phyloP scores from a whole-genome alignment of 2,113 vertebrate genomes.

The Perccottus glenii region DNA sequence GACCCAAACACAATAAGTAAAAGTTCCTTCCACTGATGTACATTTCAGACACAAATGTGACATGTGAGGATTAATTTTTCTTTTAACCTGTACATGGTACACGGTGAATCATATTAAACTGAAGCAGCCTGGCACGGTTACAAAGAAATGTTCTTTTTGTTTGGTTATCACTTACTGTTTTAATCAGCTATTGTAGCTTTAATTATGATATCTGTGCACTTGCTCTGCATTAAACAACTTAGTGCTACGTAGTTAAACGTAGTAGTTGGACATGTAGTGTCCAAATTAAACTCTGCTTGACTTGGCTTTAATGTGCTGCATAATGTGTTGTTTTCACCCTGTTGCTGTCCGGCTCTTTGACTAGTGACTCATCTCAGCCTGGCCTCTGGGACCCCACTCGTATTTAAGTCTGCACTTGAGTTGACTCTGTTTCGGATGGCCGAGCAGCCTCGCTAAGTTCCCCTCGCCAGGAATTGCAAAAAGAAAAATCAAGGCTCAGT shows the following conservation, averaged over 20 bases:
- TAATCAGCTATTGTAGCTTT: too few relatives aligned
- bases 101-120: too few relatives aligned
- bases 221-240: background rate
- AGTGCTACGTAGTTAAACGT: too few relatives aligned
- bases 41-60: too few relatives aligned
- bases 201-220: background rate
- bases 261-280: too few relatives aligned
- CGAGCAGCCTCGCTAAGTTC: slow-evolving; percentile 15
- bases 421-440: slow-evolving; percentile 36
- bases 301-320: background rate
- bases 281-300: background rate
- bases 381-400: slow-evolving; percentile 18
- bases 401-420: slow-evolving; percentile 34
- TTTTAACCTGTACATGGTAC: too few relatives aligned
- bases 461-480: slow-evolving; percentile 28
- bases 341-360: slow-evolving; percentile 1
- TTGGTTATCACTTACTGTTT: too few relatives aligned
- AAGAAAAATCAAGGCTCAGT: slow-evolving; percentile 4
- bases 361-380: slow-evolving; percentile 9
- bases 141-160: too few relatives aligned
- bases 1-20: too few relatives aligned
- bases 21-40: too few relatives aligned
- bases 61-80: too few relatives aligned
- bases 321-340: background rate
- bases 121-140: too few relatives aligned